Base-by-base conservation (phyloP, 2,888 invertebrate genomes). In the Calameuta idolon region DNA sequence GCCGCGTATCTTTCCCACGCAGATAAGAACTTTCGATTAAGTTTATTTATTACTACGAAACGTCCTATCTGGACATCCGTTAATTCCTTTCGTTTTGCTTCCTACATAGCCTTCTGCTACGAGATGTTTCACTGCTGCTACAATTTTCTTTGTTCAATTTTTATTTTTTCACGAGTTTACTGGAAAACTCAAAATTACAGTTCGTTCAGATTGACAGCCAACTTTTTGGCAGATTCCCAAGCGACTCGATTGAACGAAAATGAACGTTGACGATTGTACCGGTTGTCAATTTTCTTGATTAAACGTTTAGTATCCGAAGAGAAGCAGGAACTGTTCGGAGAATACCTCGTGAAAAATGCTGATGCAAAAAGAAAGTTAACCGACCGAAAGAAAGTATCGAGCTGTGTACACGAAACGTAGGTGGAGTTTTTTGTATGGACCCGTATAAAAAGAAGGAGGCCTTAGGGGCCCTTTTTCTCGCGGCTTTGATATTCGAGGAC, bases 21-120 rank as follows among this genome's bases (percentile, higher is more conserved):
- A 71, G 71, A 71, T 71, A 71, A 71, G 71, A 71, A 71, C 71
- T 71, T 71, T 71, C 71, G 71, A 71, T 71, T 71, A 71, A 71
- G 33, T 71, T 71, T 71, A 71, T 71, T 71, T 71, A 71, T 71
- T 71, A 34, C 71, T 34, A 71, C 71, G 71, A 71, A 71, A 31
- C 71, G 71, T 34, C 33, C 31, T 34, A 71, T 71, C 71, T 31
- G 31, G 71, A 71, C 71, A n/a, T 71, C 71, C 71, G 71, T 71
- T 34, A 55, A 55, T 55, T 55, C 23, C 55, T 23, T 55, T 23
- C 23, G 15, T 55, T 55, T 23, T 55, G 23, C 55, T 55, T 23
- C 55, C 23, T 9, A 23, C 9, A 40, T 9, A 23, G 55, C 15
- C 55, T 55, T 55, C 23, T 23, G 55, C 23, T 2, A 9, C 23